phyloP scores from a whole-genome alignment of 2,113 vertebrate genomes.

The Sciurus niger region DNA sequence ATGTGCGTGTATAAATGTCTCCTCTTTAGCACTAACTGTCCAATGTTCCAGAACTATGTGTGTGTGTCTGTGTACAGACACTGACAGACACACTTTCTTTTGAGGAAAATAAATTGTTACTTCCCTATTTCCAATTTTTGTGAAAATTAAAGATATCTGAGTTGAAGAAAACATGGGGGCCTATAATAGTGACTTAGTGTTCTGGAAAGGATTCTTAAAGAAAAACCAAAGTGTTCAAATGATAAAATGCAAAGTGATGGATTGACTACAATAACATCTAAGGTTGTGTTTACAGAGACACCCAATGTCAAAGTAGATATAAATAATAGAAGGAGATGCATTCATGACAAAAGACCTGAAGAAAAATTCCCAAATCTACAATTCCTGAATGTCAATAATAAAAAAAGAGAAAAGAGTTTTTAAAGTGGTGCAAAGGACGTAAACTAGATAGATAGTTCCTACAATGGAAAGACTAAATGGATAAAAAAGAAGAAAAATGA shows the following conservation, averaged over 20 bases:
- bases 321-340: background rate
- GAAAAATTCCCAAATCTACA: background rate
- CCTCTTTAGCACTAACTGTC: too few species aligned
- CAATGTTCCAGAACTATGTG: too few species aligned
- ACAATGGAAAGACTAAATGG: background rate
- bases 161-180: background rate
- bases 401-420: background rate
- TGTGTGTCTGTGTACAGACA: too few species aligned
- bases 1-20: background rate
- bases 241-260: background rate
- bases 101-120: background rate
- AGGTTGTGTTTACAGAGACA: background rate
- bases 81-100: background rate
- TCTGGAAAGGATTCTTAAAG: background rate
- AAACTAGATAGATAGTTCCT: background rate
- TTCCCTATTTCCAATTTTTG: background rate
- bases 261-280: background rate
- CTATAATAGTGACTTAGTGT: background rate
- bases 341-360: background rate
- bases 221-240: background rate
- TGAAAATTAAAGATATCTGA: background rate
- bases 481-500: background rate
- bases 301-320: background rate
- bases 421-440: background rate
- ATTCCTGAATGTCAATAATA: background rate